Conservation (phyloP, 2,113 vertebrate species). For the Clarias batrachus region DNA sequence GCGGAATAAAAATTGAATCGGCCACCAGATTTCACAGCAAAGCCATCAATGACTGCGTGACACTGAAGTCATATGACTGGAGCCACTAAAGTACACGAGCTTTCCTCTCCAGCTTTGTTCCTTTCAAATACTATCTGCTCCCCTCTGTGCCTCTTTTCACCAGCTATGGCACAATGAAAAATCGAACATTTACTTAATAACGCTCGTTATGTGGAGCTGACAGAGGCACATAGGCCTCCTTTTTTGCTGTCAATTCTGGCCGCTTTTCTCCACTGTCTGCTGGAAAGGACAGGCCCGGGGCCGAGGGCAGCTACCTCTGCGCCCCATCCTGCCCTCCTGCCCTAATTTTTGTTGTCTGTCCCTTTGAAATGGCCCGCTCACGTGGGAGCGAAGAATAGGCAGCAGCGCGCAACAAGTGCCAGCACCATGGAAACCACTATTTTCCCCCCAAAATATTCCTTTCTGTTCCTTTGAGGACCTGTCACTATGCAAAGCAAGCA, state of each 20-base stretch:
- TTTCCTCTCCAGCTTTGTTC: constrained; percentile 49
- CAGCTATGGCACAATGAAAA: constrained; percentile 66
- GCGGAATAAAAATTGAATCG: constrained; percentile 65
- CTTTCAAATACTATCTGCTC: constrained; percentile 43
- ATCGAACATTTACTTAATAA: constrained; percentile 75
- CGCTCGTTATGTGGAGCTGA: constrained; percentile 72
- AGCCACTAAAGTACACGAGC: constrained; percentile 55
- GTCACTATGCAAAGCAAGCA: constrained; percentile 89
- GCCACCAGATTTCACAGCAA: constrained; percentile 73
- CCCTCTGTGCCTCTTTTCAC: constrained; percentile 53
- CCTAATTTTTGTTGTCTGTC: constrained; percentile 76
- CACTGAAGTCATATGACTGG: constrained; percentile 63
- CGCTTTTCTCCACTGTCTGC: constrained; percentile 73
- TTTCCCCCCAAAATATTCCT: constrained; percentile 88
- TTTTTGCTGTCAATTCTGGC: constrained; percentile 72
- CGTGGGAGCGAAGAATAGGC: constrained; percentile 79
- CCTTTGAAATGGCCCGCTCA: constrained; percentile 80
- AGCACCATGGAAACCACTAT: constrained; percentile 91
- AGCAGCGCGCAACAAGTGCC: constrained; percentile 84
- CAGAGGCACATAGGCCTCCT: constrained; percentile 70
- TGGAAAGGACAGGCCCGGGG: constrained; percentile 65
- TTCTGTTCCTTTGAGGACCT: constrained; percentile 89
- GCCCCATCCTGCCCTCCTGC: constrained; percentile 67
- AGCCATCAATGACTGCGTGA: constrained; percentile 88
- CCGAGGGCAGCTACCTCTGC: constrained; percentile 78